These are phyloP conservation scores for Aricia agestis DNA, from an alignment of 1,140 invertebrate species.

Conservation along the genomic window DNA sequence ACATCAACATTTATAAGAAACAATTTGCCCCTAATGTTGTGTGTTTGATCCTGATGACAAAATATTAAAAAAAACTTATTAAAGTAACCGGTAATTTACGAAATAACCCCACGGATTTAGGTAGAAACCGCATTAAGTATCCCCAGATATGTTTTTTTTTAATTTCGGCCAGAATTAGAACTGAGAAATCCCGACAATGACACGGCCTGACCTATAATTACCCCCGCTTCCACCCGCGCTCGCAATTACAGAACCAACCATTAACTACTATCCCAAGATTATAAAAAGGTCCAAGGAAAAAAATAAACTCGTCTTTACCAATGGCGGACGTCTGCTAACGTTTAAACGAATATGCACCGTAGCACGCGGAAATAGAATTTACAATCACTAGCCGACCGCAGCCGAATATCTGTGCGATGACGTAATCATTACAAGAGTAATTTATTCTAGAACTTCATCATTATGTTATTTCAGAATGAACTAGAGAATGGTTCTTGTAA, in stretches of 20 bases:
- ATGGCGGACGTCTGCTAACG: constrained; percentile 28
- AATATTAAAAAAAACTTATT: constrained; percentile 5
- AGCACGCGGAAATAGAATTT: neutral
- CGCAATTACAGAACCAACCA: constrained; percentile 53
- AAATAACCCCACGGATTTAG: neutral
- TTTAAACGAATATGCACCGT: constrained; percentile 13
- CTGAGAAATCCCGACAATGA: constrained; percentile 55
- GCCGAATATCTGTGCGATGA: constrained; percentile 31
- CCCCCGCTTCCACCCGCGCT: constrained; percentile 38
- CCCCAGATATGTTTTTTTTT: constrained; percentile 33
- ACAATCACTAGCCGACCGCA: neutral
- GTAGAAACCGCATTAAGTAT: constrained; percentile 16
- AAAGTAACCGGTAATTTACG: constrained; percentile 4
- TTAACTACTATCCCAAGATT: constrained; percentile 54
- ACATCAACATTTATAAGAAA: neutral
- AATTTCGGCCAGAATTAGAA: constrained; percentile 52
- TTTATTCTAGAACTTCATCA: constrained; percentile 36
- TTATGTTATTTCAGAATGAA: constrained; percentile 22
- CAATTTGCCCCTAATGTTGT: neutral
- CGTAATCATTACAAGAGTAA: constrained; percentile 34
- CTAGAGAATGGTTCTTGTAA: constrained; percentile 3
- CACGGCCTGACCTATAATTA: constrained; percentile 60
- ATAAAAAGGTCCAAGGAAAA: constrained; percentile 47
- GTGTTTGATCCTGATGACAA: constrained; percentile 3
- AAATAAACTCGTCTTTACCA: constrained; percentile 42